Base-by-base conservation (phyloP, 2,797 vertebrate genomes). In the Bucorvus abyssinicus region DNA sequence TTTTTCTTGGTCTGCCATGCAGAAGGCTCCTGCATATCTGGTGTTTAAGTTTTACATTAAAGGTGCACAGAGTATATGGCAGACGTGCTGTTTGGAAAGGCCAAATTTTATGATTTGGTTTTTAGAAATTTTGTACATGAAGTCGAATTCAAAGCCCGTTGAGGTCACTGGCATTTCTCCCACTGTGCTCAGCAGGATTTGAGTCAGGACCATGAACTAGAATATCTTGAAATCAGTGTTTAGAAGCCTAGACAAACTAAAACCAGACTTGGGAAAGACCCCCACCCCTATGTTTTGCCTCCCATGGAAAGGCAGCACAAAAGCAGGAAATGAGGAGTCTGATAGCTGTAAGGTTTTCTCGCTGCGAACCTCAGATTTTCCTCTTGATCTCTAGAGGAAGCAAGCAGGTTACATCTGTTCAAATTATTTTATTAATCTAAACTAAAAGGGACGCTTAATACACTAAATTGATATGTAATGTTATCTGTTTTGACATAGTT, bases 161-260 rank as follows among this genome's bases (percentile, higher is more conserved):
- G 57, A 90, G 57, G 60, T 87, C 71, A 77, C 57, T 77, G 60
- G 50, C 45, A 94, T 75, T 85, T 84, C 29, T 83, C 67, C 65
- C 1, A 36, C 75, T 70, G 64, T 67, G 86, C 71, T 92, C 60
- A 9, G 77, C 64, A 67, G 89, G 78, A 49, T 87, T 93, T 95
- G 89, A 64, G 94, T 87, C 71, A 74, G 40, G 40, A 94, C 60
- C 57, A 74, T 57, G 75, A 93, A 68, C 44, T 20, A 69, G 56
- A 83, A 67, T 87, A 67, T 92, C 71, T 92, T 94, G 74, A 95
- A 96, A 95, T 71, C 74, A 42, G 11, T 44, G 32, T 95, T 92
- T 83, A 69, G 90, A 84, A 79, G 27, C 52, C 36, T 38, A 87
- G 56, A 86, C 50, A 93, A 95, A 92, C 70, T 40, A 36, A 89